Conservation (phyloP, 2,797 vertebrate genomes). For the Antennarius maculatus region DNA sequence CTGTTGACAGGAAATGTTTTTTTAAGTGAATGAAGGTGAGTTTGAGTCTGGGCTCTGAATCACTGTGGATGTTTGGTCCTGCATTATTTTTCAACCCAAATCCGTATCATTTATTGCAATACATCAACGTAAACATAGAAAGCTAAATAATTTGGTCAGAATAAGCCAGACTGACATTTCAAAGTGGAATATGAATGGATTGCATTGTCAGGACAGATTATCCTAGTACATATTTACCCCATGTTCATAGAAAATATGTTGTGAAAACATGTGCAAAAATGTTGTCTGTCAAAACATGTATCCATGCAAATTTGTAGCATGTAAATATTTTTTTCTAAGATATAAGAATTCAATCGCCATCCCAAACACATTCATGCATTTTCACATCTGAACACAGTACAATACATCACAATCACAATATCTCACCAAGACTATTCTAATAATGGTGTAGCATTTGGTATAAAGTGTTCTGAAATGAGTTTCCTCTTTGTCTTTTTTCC, state of each 20-base stretch:
- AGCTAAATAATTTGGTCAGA: background rate
- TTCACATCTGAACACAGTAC: constrained; percentile 18
- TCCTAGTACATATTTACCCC: no score
- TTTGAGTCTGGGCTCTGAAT: background rate
- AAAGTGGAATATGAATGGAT: background rate
- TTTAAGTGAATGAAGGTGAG: background rate
- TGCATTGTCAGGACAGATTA: background rate
- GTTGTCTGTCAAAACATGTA: no score
- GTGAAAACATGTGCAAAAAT: background rate
- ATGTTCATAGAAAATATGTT: no score
- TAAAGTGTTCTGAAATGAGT: constrained; percentile 37
- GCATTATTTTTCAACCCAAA: background rate
- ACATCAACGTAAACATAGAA: background rate
- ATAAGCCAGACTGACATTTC: background rate
- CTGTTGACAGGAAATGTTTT: background rate
- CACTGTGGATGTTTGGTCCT: background rate
- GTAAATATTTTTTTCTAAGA: background rate
- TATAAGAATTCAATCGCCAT: background rate
- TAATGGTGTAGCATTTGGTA: constrained; percentile 15
- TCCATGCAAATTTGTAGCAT: no score
- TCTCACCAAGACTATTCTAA: constrained; percentile 29
- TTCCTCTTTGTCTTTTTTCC: constrained; percentile 59
- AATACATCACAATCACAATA: constrained; percentile 21
- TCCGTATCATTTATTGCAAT: background rate
- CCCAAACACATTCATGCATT: constrained; percentile 11